These are phyloP conservation scores for Rutilus rutilus DNA, from an alignment of 2,113 vertebrate genomes.

Conservation along the genomic window DNA sequence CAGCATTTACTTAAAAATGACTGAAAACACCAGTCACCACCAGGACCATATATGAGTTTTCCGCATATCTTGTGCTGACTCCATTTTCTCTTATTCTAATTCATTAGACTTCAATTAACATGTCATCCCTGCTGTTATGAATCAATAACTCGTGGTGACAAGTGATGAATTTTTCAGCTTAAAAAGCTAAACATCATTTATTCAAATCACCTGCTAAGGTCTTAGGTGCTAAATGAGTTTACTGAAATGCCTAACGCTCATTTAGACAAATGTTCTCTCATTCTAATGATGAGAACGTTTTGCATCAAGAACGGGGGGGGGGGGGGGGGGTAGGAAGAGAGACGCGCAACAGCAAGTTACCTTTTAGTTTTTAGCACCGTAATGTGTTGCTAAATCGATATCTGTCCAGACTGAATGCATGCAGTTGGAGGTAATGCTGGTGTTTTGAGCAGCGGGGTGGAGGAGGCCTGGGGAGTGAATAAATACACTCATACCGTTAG, in stretches of 20 bases:
- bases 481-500: conserved; percentile 70
- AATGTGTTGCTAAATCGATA: conserved; percentile 76
- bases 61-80: not conserved
- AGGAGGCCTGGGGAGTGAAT: conserved; percentile 65
- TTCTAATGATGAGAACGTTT: conserved; percentile 71
- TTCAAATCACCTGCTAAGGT: conserved; percentile 79
- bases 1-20: conserved; percentile 51
- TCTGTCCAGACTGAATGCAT: conserved; percentile 67
- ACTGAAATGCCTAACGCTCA: conserved; percentile 74
- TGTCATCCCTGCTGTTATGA: conserved; percentile 73
- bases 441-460: conserved; percentile 74
- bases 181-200: conserved; percentile 81
- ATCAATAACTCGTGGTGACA: conserved; percentile 77
- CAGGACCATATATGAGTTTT: not conserved
- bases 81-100: conserved; percentile 60
- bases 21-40: not conserved
- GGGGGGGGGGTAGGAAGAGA: not conserved
- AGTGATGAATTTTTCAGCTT: conserved; percentile 77
- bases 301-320: conserved; percentile 44
- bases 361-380: conserved; percentile 66
- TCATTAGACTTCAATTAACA: conserved; percentile 79
- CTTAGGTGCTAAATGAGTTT: conserved; percentile 78
- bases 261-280: conserved; percentile 78
- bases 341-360: conserved; percentile 44
- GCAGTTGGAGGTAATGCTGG: conserved; percentile 68